phyloP scores from a whole-genome alignment of 2,113 vertebrate genomes.

The Myocastor coypus region DNA sequence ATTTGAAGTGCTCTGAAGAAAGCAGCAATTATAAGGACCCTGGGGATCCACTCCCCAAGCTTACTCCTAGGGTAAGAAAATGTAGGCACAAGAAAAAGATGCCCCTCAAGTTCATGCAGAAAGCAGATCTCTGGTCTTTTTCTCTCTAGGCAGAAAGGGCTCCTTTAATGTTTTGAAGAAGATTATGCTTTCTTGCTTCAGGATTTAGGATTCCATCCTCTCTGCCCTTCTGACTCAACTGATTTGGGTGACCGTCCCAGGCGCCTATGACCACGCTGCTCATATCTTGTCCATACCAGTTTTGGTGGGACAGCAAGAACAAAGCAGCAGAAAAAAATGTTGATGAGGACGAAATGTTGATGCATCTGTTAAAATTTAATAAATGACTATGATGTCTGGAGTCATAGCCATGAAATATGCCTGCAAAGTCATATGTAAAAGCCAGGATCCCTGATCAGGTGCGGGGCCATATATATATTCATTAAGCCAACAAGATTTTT shows the following conservation, averaged over 20 bases:
- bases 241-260: neutral
- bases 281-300: neutral
- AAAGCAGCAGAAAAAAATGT: neutral
- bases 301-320: neutral
- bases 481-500: conserved; percentile 13
- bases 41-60: neutral
- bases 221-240: neutral
- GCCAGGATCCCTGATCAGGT: neutral
- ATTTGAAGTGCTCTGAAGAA: conserved; percentile 6
- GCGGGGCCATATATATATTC: neutral
- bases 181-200: neutral
- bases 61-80: neutral
- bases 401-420: neutral
- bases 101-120: neutral
- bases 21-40: neutral
- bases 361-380: neutral
- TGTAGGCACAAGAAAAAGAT: neutral
- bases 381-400: neutral
- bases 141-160: neutral
- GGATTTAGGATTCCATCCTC: neutral
- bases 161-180: neutral
- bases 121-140: neutral
- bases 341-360: neutral
- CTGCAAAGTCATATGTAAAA: conserved; percentile 27
- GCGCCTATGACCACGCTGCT: neutral